phyloP scores from a whole-genome alignment of 2,113 vertebrate genomes.

The Todiramphus chloris region DNA sequence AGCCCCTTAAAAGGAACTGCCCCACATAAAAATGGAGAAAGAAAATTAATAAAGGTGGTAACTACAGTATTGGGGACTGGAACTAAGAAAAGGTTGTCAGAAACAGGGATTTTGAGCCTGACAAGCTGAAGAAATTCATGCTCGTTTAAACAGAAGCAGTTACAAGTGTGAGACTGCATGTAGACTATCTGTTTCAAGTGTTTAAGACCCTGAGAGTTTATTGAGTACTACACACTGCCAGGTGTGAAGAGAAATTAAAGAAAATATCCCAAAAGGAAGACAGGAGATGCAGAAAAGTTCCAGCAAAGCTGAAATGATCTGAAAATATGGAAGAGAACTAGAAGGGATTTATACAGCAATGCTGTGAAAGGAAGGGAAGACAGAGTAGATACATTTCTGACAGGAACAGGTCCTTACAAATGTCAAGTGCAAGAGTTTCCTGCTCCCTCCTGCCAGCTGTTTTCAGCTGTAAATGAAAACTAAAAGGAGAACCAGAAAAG shows the following conservation, averaged over 20 bases:
- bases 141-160: not conserved
- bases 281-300: not conserved
- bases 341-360: not conserved
- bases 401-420: not conserved
- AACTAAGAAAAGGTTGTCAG: not conserved
- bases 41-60: not conserved
- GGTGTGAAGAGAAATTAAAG: not conserved
- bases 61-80: not conserved
- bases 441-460: not conserved
- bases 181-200: not conserved
- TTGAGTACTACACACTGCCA: not conserved
- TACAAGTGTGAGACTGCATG: not conserved
- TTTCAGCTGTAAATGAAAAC: not conserved
- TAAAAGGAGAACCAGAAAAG: not conserved
- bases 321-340: not conserved
- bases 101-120: not conserved
- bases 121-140: not conserved
- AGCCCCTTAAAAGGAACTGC: not conserved
- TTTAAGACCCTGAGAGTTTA: not conserved
- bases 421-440: not conserved
- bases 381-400: not conserved
- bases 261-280: not conserved
- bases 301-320: not conserved
- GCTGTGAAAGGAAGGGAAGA: not conserved
- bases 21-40: not conserved